Percentiles rank a stretch among this genome's conserved stretches.
phyloP scores from a whole-genome alignment of 2,113 vertebrate genomes.

The Pterocles orientalis region DNA sequence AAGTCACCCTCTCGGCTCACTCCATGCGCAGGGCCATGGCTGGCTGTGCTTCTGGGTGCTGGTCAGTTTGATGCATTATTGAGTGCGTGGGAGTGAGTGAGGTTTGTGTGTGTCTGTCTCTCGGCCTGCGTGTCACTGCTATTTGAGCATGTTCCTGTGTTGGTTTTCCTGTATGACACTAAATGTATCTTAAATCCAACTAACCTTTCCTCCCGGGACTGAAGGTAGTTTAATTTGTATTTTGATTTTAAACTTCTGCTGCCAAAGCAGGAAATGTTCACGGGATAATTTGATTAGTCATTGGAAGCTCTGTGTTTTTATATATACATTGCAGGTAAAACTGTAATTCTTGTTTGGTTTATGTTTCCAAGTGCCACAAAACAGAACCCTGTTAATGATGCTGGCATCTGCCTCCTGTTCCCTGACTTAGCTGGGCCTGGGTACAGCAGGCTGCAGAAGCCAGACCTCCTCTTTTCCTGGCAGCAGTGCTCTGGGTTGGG shows the following conservation, averaged over 20 bases:
- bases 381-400: neutral
- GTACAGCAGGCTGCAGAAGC: neutral
- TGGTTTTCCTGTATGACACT: neutral
- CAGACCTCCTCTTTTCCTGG: neutral
- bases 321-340: neutral
- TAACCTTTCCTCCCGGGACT: neutral
- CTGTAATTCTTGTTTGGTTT: neutral
- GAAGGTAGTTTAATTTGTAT: neutral
- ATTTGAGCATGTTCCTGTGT: neutral
- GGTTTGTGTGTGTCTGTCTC: neutral
- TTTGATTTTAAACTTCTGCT: conserved; percentile 14
- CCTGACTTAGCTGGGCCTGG: neutral
- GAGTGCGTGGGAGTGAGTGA: neutral
- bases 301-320: neutral
- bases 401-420: neutral
- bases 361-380: neutral
- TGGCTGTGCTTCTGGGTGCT: neutral
- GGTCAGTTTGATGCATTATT: neutral
- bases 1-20: neutral
- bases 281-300: neutral
- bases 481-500: neutral
- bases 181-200: neutral
- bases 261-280: neutral
- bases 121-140: neutral
- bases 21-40: neutral